These are phyloP conservation scores for Drosophila lowei DNA, from an alignment of 1,140 invertebrate species.

Conservation along the genomic window DNA sequence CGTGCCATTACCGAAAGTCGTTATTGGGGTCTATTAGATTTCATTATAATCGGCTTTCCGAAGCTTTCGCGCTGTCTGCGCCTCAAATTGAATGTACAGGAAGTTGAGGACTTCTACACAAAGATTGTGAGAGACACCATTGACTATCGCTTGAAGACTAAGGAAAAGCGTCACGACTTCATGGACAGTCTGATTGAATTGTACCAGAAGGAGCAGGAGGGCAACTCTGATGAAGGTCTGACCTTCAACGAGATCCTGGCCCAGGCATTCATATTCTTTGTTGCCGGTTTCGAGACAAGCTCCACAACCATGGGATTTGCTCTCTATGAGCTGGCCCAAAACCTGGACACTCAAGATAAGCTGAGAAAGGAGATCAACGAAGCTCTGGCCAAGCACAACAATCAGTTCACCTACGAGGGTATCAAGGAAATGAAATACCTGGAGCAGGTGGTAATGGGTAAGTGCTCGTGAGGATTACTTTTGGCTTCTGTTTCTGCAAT, in stretches of 20 bases:
- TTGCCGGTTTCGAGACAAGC: constrained; percentile 89
- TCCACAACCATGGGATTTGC: constrained; percentile 86
- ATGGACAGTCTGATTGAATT: constrained; percentile 85
- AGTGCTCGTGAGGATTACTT: constrained; percentile 13
- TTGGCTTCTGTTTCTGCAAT: too few species aligned
- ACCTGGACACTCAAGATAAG: constrained; percentile 86
- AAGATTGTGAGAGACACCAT: constrained; percentile 83
- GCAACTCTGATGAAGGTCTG: constrained; percentile 52
- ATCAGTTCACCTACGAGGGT: constrained; percentile 85
- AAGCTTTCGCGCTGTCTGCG: constrained; percentile 41
- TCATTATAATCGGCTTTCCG: constrained; percentile 58
- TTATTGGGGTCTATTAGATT: constrained; percentile 40
- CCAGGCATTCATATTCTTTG: constrained; percentile 86
- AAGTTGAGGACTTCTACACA: constrained; percentile 83
- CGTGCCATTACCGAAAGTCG: constrained; percentile 56
- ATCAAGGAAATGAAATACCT: constrained; percentile 86
- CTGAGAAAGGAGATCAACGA: constrained; percentile 85
- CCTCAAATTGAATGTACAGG: constrained; percentile 60
- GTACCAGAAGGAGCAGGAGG: constrained; percentile 59
- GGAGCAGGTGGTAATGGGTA: constrained; percentile 86
- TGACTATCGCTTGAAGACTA: constrained; percentile 83
- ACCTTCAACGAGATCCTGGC: constrained; percentile 82
- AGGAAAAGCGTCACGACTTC: constrained; percentile 84
- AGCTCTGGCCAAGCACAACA: constrained; percentile 84
- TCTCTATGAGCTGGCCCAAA: constrained; percentile 85